Percentiles rank a stretch among this genome's conserved stretches.
Evolutionary conservation across 2,797 vertebrate species (phyloP).

Genomic region (Petrocephalus sullivani): DNA sequence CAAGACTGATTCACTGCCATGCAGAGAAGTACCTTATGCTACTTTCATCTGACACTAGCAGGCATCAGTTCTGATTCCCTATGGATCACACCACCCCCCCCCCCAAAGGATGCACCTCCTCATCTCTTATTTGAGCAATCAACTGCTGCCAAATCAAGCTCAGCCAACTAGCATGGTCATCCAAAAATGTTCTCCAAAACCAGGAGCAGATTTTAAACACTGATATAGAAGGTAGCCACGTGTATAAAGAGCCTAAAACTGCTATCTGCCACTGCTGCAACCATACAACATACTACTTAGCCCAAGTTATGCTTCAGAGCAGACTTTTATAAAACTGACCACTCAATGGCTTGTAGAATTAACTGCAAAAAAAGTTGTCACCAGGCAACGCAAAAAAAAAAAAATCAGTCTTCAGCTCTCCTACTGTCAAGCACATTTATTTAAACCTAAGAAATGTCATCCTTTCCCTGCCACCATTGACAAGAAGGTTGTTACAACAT

Average conservation of each 20-base stretch:
- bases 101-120: background rate
- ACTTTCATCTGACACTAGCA: background rate
- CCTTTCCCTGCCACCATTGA: slow-evolving; percentile 26
- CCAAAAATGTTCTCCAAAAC: background rate
- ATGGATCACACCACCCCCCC: too few relatives aligned
- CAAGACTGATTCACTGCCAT: background rate
- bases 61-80: background rate
- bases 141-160: background rate
- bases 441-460: slow-evolving; percentile 17
- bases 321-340: slow-evolving; percentile 35
- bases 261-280: slow-evolving; percentile 27
- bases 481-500: slow-evolving; percentile 13
- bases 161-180: background rate
- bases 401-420: slow-evolving; percentile 37
- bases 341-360: slow-evolving; percentile 18
- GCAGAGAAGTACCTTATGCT: background rate
- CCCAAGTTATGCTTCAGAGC: slow-evolving; percentile 1
- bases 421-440: slow-evolving; percentile 16
- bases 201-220: background rate
- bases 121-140: background rate
- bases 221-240: background rate
- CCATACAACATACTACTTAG: slow-evolving; percentile 33
- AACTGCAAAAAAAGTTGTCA: slow-evolving; percentile 14
- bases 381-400: slow-evolving; percentile 15
- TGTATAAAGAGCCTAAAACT: background rate